Conservation (phyloP, 2,888 invertebrate genomes). For the Spilarctia lutea region DNA sequence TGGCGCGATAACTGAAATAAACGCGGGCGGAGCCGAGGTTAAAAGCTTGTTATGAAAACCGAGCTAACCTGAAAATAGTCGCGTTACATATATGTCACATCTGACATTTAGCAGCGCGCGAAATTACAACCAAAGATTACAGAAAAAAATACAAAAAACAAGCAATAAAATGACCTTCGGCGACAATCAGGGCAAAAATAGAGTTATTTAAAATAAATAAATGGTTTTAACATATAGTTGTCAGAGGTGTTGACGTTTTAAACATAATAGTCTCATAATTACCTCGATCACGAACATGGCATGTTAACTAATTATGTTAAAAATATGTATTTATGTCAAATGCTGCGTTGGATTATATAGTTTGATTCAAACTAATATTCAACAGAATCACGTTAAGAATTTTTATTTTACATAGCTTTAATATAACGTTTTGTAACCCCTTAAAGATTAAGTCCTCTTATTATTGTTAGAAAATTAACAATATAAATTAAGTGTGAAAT, state of each 20-base stretch:
- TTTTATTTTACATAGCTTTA: not conserved
- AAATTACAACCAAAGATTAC: too few relatives aligned
- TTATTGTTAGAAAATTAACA: not conserved
- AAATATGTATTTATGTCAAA: not conserved
- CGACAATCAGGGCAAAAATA: not conserved
- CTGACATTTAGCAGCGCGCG: too few relatives aligned
- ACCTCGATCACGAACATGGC: constrained; percentile 32
- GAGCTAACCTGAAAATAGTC: too few relatives aligned
- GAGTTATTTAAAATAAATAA: not conserved
- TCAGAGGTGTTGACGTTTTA: constrained; percentile 34
- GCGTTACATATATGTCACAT: too few relatives aligned
- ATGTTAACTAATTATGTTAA: not conserved
- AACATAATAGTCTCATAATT: constrained; percentile 27
- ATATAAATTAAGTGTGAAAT: too few relatives aligned
- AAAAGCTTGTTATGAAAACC: too few relatives aligned
- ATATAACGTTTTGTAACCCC: not conserved
- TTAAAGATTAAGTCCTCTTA: not conserved
- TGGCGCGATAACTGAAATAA: too few relatives aligned
- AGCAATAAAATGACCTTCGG: not conserved
- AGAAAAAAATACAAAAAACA: not conserved
- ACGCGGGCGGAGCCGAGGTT: too few relatives aligned
- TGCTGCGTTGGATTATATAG: not conserved
- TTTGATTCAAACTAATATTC: not conserved
- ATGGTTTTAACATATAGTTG: constrained; percentile 1
- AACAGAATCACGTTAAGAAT: not conserved